These are phyloP conservation scores for Mus spretus DNA, from an alignment of 2,797 vertebrate species.

Conservation along the genomic window DNA sequence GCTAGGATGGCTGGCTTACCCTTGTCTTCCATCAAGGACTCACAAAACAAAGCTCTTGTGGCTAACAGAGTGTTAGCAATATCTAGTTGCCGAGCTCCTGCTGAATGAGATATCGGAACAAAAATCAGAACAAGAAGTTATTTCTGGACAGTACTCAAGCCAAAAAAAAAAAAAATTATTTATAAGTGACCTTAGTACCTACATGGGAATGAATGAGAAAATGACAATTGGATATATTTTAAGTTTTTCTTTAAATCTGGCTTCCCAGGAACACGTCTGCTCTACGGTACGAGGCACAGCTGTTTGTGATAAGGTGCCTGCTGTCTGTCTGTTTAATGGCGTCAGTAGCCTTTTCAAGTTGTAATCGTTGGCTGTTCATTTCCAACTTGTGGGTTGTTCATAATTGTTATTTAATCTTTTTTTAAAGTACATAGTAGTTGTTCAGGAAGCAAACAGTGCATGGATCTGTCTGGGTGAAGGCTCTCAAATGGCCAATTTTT, in stretches of 20 bases:
- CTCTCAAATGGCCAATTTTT: not conserved
- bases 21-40: not conserved
- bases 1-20: not conserved
- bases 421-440: not conserved
- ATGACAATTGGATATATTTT: slow-evolving; percentile 34
- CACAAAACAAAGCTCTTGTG: not conserved
- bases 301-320: not conserved
- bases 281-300: not conserved
- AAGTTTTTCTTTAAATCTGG: slow-evolving; percentile 39
- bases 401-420: slow-evolving; percentile 36
- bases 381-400: not conserved
- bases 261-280: not conserved
- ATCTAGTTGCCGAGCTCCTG: not conserved
- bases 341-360: not conserved
- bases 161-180: slow-evolving; percentile 31
- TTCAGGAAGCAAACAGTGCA: not conserved
- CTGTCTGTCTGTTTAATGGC: not conserved
- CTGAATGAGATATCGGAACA: not conserved
- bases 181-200: not conserved
- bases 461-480: not conserved
- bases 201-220: slow-evolving; percentile 41
- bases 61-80: not conserved
- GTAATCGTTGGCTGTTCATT: not conserved
- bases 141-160: not conserved
- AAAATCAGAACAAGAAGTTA: not conserved